Base-by-base conservation (phyloP, 2,113 vertebrate genomes). In the Mustela lutreola region DNA sequence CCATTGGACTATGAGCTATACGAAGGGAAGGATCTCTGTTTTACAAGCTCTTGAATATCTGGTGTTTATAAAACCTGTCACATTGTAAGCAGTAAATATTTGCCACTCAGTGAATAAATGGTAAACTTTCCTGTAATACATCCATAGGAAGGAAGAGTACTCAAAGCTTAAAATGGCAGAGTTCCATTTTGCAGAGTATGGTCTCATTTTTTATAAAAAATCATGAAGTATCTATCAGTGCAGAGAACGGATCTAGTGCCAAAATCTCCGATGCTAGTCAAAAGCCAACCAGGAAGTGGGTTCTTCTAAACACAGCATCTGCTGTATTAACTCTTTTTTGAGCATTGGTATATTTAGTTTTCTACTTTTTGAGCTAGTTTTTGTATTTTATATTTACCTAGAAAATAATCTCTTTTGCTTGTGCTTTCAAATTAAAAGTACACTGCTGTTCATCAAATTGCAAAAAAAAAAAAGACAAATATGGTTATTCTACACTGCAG, bases 121-220 rank as follows among this genome's bases (percentile, higher is more conserved):
- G 6, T 81, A 15, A 79, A 28, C 11, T 50, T 79, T 89, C 21
- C 71, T 75, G 18, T 75, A 71, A 89, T 19, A 88, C 12, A 62
- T 75, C 22, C 65, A 80, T 56, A 70, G 19, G 36, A 76, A 94
- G 48, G 48, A 84, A 90, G 67, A 94, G 19, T 62, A 83, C 7
- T 24, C 42, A 82, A 62, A 56, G 63, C 56, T 95, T 89, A 56
- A 89, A 93, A 65, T 63, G 12, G 78, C 45, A 53, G 60, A 28
- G 45, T 80, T 95, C 36, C 24, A 58, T 82, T 71, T 21, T 90
- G 28, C 75, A 79, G 18, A 76, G 4, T 45, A 88, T 70, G 26
- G 45, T 70, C 58, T 92, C 19, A 58, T 14, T 90, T 94, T 84
- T 73, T 76, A 50, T 65, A 19, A 65, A 91, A 96, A 76, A 82